Conservation (phyloP, 2,888 invertebrate genomes). For the Carabus problematicus region DNA sequence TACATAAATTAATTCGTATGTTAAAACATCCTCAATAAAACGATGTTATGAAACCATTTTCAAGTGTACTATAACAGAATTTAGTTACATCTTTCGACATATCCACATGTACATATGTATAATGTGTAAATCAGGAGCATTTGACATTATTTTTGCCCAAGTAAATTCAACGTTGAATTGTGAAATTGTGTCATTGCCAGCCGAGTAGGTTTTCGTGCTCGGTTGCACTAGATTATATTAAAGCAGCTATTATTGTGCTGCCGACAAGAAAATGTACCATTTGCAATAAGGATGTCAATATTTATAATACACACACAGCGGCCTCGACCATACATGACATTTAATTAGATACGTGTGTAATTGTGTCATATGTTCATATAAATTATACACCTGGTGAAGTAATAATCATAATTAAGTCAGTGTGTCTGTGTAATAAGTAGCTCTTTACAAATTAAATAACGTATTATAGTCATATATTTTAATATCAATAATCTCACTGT, state of each 20-base stretch:
- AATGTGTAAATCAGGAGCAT: not conserved
- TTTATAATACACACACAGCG: slow-evolving; percentile 9
- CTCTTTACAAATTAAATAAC: slow-evolving; percentile 10
- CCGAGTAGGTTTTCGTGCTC: slow-evolving; percentile 30
- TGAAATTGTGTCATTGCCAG: slow-evolving; percentile 39
- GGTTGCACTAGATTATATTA: slow-evolving; percentile 35
- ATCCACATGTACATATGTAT: not conserved
- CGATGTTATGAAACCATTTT: too few species aligned
- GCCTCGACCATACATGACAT: slow-evolving; percentile 7
- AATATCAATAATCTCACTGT: slow-evolving; percentile 10
- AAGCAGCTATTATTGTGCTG: slow-evolving; percentile 10
- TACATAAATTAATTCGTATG: too few species aligned
- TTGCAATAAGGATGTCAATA: slow-evolving; percentile 30
- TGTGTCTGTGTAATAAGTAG: not conserved
- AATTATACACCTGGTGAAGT: not conserved
- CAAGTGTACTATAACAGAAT: not conserved
- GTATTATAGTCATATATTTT: slow-evolving; percentile 11
- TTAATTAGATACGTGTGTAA: slow-evolving; percentile 5
- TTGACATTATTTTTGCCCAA: slow-evolving; percentile 17
- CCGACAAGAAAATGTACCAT: slow-evolving; percentile 25
- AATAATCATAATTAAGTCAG: not conserved
- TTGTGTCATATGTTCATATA: slow-evolving; percentile 2
- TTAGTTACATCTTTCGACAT: not conserved
- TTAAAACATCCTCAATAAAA: too few species aligned
- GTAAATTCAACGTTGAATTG: slow-evolving; percentile 29